Conservation (phyloP, 2,888 invertebrate species). For the Hypomecis atomaria region DNA sequence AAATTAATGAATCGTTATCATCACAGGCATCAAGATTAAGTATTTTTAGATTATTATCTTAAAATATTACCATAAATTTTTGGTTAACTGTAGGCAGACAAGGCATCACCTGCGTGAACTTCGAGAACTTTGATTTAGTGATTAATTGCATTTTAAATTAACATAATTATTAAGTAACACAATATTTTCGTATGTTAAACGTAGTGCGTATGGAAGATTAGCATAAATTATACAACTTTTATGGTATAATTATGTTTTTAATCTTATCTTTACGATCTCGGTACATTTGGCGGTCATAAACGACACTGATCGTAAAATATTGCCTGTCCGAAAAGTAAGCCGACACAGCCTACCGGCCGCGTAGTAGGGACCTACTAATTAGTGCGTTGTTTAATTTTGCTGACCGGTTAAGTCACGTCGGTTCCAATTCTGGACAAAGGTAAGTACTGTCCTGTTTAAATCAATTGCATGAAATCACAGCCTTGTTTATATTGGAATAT, state of each 20-base stretch:
- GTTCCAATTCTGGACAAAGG: too few species aligned
- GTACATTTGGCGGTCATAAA: constrained; percentile 14
- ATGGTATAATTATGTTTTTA: constrained; percentile 15
- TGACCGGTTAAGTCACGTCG: too few species aligned
- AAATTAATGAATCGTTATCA: background rate
- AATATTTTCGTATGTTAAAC: constrained; percentile 3
- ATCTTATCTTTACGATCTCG: constrained; percentile 18
- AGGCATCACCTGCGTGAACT: constrained; percentile 1
- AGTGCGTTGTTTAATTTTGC: background rate
- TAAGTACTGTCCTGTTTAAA: too few species aligned
- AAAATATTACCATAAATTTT: constrained; percentile 10
- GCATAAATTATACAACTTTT: constrained; percentile 18
- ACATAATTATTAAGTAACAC: constrained; percentile 8
- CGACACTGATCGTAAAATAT: constrained; percentile 7
- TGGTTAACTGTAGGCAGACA: background rate
- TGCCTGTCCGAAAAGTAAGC: background rate
- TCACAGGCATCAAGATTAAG: background rate
- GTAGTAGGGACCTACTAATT: background rate
- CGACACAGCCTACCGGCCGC: background rate
- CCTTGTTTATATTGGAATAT: too few species aligned
- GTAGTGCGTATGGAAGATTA: constrained; percentile 6
- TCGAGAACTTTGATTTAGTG: constrained; percentile 4
- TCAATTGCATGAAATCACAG: too few species aligned
- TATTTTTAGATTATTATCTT: constrained; percentile 10
- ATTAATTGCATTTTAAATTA: constrained; percentile 16